Base-by-base conservation (phyloP, 2,797 vertebrate genomes). In the Hypotaenidia okinawae region DNA sequence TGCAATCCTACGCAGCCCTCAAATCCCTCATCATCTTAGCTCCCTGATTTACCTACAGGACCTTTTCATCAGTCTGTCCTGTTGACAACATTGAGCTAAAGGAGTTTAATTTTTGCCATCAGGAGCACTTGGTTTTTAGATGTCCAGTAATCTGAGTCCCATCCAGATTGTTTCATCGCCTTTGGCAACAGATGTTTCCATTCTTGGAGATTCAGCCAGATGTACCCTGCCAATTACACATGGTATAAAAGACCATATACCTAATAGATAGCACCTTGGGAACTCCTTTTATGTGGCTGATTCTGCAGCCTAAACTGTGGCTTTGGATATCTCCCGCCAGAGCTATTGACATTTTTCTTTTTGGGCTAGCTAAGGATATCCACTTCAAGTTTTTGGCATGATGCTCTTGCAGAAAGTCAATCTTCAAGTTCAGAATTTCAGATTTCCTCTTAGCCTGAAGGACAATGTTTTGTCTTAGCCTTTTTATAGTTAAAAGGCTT, bases 181-280 rank as follows among this genome's bases (percentile, higher is more conserved):
- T 85, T 92, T 88, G 64, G 64, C 87, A 95, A 66, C 85, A 92
- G 84, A 74, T 88, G 74, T 82, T 95, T 96, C 51, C 51, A 55
- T 93, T 95, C 79, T 52, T 87, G 67, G 70, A 77, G 67, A 74
- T 58, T 58, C 21, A 70, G 64, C 80, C 80, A 82, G 80, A 89
- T 84, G 63, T 79, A 77, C 68, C 45, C 41, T 82, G 84, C 76
- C 77, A 84, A 73, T 94, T 82, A 97, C 66, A 32, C 21, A 2
- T 49, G 73, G 35, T 59, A 33, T 79, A 43, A 88, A 91, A 90
- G 49, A 45, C 16, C 49, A 43, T 39, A 6, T 63, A 59, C 45
- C 37, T 96, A 90, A 93, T 91, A 88, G 72, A 63, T 70, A 88
- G 77, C 93, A 76, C 91, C 72, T 77, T 95, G 39, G 72, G 23